Conservation (phyloP, 2,797 vertebrate genomes). For the Cynodonichthys magdalenae region DNA sequence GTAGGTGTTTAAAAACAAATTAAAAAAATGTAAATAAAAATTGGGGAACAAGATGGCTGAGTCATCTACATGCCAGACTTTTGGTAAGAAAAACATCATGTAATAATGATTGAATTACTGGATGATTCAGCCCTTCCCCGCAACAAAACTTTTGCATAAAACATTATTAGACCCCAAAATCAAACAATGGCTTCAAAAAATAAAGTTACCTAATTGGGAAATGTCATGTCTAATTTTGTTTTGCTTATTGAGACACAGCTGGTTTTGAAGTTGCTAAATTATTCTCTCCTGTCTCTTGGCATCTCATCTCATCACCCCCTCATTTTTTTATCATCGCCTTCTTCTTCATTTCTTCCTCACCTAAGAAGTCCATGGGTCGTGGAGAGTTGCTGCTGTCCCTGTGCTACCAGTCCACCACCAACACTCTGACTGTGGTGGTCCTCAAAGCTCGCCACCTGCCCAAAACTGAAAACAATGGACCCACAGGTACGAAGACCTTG, state of each 20-base stretch:
- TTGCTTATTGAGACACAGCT: neutral
- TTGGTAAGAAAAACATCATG: too few relatives aligned
- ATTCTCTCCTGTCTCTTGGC: neutral
- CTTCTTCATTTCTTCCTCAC: neutral
- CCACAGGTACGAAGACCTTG: slow-evolving; percentile 84
- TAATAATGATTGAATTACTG: too few relatives aligned
- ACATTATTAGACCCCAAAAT: too few relatives aligned
- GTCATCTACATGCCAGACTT: too few relatives aligned
- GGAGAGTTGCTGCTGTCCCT: slow-evolving; percentile 95
- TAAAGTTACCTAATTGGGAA: neutral
- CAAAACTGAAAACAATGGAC: slow-evolving; percentile 90
- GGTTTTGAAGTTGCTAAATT: too few relatives aligned
- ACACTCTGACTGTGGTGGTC: slow-evolving; percentile 95
- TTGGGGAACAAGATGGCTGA: too few relatives aligned
- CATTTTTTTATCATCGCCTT: neutral
- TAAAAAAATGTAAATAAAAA: too few relatives aligned
- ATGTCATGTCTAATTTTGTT: neutral
- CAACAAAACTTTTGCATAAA: too few relatives aligned
- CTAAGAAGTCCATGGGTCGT: slow-evolving; percentile 89
- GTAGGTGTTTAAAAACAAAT: too few relatives aligned
- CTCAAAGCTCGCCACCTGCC: slow-evolving; percentile 97
- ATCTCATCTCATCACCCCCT: neutral
- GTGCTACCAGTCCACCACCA: slow-evolving; percentile 97
- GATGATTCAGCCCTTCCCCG: too few relatives aligned
- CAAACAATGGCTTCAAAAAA: too few relatives aligned